Base-by-base conservation (phyloP, 2,888 invertebrate species). In the Sinotaia quadrata region DNA sequence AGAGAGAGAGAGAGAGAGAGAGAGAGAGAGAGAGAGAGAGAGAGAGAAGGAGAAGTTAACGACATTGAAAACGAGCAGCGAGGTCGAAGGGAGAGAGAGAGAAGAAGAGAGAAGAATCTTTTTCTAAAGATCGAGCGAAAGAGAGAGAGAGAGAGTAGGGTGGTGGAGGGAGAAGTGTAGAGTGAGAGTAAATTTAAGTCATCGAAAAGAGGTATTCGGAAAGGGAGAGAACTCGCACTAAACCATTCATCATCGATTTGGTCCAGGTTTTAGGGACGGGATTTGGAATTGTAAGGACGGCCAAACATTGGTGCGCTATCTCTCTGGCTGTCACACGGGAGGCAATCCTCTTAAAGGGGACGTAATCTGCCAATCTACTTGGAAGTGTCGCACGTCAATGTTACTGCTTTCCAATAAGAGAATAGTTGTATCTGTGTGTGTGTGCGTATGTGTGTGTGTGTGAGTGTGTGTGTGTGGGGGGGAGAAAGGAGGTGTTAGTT, bases 331-430 rank as follows among this genome's bases (percentile, higher is more conserved):
- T 65, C 65, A 65, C 65, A 56, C 18, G 65, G 65, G 65, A 33
- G 65, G 65, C 65, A 65, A 65, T 65, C 65, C 65, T 65, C 65
- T 65, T 65, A 65, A n/a, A 65, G 65, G 65, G 65, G 65, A 56
- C 65, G 56, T 65, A 65, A 65, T 65, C 65, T 65, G 65, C 65
- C 65, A 65, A 65, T 65, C 65, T 65, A 65, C 65, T 65, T 52
- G 54, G 54, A 65, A 56, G 65, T 65, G 65, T 65, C 44, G 56
- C 47, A 41, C 31, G 44, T 44, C 56, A 33, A 33, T 37, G 33
- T 29, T 33, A 54, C 41, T 63, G 24, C 12, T n/a, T n/a, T n/a
- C n/a, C n/a, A n/a, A n/a, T n/a, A n/a, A n/a, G n/a, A n/a, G n/a
- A n/a, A n/a, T n/a, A n/a, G n/a, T n/a, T n/a, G n/a, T n/a, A n/a